Conservation (phyloP, 2,797 vertebrate species). For the Prionace glauca region DNA sequence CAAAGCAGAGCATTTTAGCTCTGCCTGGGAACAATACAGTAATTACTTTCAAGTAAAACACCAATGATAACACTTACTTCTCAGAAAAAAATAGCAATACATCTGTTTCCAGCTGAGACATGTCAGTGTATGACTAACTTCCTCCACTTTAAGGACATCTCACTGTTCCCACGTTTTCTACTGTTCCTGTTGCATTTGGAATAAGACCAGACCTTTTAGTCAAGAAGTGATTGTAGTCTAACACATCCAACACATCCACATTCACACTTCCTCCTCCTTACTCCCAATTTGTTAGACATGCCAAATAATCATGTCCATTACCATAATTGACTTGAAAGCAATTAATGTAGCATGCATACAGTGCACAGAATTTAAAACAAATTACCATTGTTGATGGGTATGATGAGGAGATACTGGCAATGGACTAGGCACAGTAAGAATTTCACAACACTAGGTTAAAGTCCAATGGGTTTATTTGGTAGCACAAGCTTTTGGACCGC, state of each 20-base stretch:
- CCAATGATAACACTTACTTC: background rate
- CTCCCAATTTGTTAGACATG: background rate
- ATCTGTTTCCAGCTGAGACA: slow-evolving; percentile 12
- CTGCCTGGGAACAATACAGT: background rate
- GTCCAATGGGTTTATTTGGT: too few species aligned
- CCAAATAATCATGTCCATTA: background rate
- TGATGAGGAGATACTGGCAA: too few species aligned
- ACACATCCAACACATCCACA: background rate
- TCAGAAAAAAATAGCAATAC: background rate
- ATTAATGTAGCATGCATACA: background rate
- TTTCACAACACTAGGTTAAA: too few species aligned
- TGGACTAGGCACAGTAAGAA: too few species aligned
- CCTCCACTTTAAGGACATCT: slow-evolving; percentile 5
- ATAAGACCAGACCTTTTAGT: background rate
- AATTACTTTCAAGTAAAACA: background rate
- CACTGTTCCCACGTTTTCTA: background rate
- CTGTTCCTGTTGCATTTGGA: slow-evolving; percentile 28
- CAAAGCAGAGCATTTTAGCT: background rate
- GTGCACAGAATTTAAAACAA: background rate
- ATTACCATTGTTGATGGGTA: background rate
- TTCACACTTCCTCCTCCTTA: background rate
- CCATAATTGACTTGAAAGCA: background rate
- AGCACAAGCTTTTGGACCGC: too few species aligned
- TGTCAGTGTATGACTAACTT: slow-evolving; percentile 4
- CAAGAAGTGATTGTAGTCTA: background rate